phyloP scores from a whole-genome alignment of 2,113 vertebrate genomes.

The Oncorhynchus gorbuscha region DNA sequence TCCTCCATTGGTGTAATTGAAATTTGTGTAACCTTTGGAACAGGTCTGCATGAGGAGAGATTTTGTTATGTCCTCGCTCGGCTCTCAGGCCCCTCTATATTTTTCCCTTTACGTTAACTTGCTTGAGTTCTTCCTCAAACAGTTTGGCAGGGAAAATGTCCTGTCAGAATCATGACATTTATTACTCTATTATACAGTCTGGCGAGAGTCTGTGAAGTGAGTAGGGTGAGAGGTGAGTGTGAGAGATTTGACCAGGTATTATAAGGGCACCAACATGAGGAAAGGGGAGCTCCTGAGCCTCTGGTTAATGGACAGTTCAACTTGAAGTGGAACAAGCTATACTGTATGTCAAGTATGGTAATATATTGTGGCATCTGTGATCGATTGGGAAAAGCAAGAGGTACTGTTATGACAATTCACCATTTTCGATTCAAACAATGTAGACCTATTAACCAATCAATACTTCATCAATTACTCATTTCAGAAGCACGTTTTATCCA shows the following conservation, averaged over 20 bases:
- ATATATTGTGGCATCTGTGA: no score
- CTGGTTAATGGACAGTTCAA: not conserved
- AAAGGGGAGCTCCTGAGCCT: not conserved
- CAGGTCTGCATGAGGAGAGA: slow-evolving; percentile 5
- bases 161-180: slow-evolving; percentile 12
- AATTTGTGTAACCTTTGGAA: slow-evolving; percentile 32
- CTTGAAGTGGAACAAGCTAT: not conserved
- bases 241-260: not conserved
- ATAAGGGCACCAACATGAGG: not conserved
- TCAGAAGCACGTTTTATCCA: not conserved
- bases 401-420: not conserved
- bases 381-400: not conserved
- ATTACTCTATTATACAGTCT: not conserved
- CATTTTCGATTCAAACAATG: not conserved
- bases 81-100: not conserved
- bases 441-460: not conserved
- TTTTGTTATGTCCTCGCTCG: not conserved
- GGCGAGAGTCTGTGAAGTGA: not conserved
- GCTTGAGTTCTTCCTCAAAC: slow-evolving; percentile 3
- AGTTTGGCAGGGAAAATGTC: slow-evolving; percentile 14
- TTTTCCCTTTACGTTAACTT: no score
- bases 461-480: not conserved
- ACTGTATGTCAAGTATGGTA: not conserved
- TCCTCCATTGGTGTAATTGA: slow-evolving; percentile 21
- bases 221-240: not conserved